Base-by-base conservation (phyloP, 2,113 vertebrate genomes). In the Sardina pilchardus region DNA sequence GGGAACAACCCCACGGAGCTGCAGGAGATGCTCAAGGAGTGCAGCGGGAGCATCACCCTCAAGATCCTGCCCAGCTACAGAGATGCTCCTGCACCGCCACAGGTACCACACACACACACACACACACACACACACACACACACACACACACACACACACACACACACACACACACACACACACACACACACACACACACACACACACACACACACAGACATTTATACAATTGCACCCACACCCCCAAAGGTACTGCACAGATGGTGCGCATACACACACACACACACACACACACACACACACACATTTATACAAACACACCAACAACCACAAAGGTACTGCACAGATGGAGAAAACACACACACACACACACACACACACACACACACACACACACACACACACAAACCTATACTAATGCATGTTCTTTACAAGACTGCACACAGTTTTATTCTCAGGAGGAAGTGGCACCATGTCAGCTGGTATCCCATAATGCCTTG, bases 41-140 rank as follows among this genome's bases (percentile, higher is more conserved):
- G 97, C 91, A 99, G 97, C 86, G 98, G 98, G 43, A 97, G 98
- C 19, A 96, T 99, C 91, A 98, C 97, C 4, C 92, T 99, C 82
- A 99, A 99, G 90, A 99, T 99, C 87, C 96, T 99, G 47, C 98
- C 98, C 45, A 99, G 98, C 93, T 99, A 99, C 93, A 95, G 96
- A 89, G 97, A 99, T 17, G 93, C 96, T 21, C 93, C 98, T 16
- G 93, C 95, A 81, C 96, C 98, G 53, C 97, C 97, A 0, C 97
- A 98, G 97, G 98, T 99, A 85, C 47, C n/a, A 4, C 39, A 42
- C 39, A 42, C 2, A 42, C 39, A 53, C 50, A 30, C 47, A 48
- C 47, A 48, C 9, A 16, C 14, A 48, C 9, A 53, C 19, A 59
- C 34, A 85, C 86, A 83, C 86, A 87, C 26, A 82, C 63, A 48